Percentiles rank a stretch among this genome's conserved stretches.
Evolutionary conservation across 64 coral and sea anemone genomes (phyloP).

Genomic region (Actinia tenebrosa): DNA sequence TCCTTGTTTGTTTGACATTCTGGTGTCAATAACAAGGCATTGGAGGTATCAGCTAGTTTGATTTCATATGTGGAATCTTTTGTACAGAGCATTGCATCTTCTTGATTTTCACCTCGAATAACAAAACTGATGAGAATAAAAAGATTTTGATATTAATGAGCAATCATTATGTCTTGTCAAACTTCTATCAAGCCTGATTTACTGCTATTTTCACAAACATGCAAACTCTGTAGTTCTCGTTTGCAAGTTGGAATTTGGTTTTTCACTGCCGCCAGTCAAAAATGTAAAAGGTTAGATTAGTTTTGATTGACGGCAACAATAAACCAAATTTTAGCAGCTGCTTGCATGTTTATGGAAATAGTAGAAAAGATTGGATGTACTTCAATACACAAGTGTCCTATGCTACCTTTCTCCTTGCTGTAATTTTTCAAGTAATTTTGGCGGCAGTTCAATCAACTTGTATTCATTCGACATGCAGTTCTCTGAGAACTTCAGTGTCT

Average conservation of each 20-base stretch:
- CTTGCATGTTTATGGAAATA: too few species aligned
- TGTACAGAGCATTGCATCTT: constrained; percentile 91
- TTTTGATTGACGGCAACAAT: too few species aligned
- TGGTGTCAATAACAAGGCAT: constrained; percentile 68
- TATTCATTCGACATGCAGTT: constrained; percentile 76
- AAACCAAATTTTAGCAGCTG: too few species aligned
- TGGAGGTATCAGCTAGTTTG: constrained; percentile 88
- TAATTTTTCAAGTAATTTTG: constrained; percentile 58
- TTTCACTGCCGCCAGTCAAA: too few species aligned
- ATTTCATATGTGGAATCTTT: constrained; percentile 81
- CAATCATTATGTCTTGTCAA: background rate
- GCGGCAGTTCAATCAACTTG: constrained; percentile 76
- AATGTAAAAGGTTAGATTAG: too few species aligned
- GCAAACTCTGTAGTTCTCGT: too few species aligned
- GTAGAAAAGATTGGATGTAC: too few species aligned
- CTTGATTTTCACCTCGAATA: constrained; percentile 90
- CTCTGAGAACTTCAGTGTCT: constrained; percentile 70
- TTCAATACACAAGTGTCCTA: too few species aligned
- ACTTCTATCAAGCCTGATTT: background rate
- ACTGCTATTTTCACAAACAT: too few species aligned
- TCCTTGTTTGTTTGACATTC: constrained; percentile 51
- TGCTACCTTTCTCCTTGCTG: constrained; percentile 75
- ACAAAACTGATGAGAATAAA: constrained; percentile 35
- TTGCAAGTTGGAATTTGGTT: too few species aligned
- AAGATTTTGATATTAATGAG: background rate